phyloP scores from a whole-genome alignment of 2,113 vertebrate genomes.

The Athene cunicularia region DNA sequence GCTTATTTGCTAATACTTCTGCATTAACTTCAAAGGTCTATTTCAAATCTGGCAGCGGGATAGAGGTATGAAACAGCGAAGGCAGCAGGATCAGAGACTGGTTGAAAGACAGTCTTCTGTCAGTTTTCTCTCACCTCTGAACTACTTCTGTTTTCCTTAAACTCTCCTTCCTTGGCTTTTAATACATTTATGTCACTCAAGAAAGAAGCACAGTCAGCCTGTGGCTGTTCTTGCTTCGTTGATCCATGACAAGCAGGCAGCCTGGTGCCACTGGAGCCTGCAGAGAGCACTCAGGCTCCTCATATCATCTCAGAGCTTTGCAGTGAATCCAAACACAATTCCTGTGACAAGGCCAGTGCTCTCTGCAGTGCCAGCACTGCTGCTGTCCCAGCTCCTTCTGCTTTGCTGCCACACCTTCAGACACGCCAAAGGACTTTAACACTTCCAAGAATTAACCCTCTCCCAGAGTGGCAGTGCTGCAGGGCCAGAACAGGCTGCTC shows the following conservation, averaged over 20 bases:
- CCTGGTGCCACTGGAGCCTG: background rate
- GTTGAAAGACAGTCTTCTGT: background rate
- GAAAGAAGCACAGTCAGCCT: background rate
- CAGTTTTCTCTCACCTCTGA: background rate
- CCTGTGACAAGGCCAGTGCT: background rate
- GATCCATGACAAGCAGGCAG: background rate
- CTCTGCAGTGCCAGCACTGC: background rate
- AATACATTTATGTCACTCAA: background rate
- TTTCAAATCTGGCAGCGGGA: background rate
- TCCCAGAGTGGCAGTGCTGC: background rate
- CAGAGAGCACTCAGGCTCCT: background rate
- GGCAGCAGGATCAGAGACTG: background rate
- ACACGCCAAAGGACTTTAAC: background rate
- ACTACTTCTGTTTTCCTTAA: background rate
- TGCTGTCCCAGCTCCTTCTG: background rate
- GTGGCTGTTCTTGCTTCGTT: background rate
- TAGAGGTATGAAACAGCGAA: background rate
- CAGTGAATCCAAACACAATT: background rate
- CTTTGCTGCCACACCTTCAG: background rate
- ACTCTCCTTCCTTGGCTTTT: background rate
- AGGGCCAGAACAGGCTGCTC: background rate
- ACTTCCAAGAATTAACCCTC: background rate
- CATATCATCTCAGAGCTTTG: rapidly evolving
- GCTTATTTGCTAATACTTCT: background rate
- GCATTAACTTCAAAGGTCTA: background rate